phyloP scores from a whole-genome alignment of 2,888 invertebrate genomes.

The Latheticus oryzae region DNA sequence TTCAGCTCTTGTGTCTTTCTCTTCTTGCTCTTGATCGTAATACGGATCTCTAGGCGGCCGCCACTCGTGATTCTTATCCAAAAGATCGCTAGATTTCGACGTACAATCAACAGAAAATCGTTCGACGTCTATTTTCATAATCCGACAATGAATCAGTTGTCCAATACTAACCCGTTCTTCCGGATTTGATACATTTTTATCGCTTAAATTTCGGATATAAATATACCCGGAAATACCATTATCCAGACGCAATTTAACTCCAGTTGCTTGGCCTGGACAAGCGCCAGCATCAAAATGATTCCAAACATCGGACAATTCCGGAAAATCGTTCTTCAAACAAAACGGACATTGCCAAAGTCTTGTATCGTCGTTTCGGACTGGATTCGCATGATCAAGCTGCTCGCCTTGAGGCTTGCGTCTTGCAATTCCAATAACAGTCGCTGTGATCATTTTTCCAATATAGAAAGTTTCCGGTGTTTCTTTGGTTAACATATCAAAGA shows the following conservation, averaged over 20 bases:
- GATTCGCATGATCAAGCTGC: constrained; percentile 95
- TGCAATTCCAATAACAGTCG: constrained; percentile 79
- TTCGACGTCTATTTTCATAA: constrained; percentile 96
- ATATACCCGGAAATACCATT: constrained; percentile 92
- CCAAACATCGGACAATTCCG: constrained; percentile 97
- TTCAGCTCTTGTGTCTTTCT: constrained; percentile 81
- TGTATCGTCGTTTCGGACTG: constrained; percentile 92
- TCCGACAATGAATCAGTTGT: constrained; percentile 86
- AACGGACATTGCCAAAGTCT: constrained; percentile 98
- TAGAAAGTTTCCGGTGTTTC: constrained; percentile 95
- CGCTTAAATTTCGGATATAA: constrained; percentile 92
- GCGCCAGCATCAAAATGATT: constrained; percentile 96
- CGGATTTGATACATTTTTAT: constrained; percentile 92
- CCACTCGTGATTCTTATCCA: constrained; percentile 92
- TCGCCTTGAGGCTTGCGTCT: constrained; percentile 92
- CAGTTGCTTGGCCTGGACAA: constrained; percentile 96
- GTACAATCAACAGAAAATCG: constrained; percentile 94
- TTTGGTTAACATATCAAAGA: constrained; percentile 95
- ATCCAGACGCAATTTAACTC: constrained; percentile 89
- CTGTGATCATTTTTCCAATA: constrained; percentile 86
- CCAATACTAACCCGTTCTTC: constrained; percentile 89
- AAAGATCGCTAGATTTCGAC: constrained; percentile 90
- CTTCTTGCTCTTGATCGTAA: constrained; percentile 90
- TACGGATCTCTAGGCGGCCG: constrained; percentile 88
- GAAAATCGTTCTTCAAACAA: constrained; percentile 95